Conservation (phyloP, 1,140 invertebrate genomes). For the Cydia pomonella region DNA sequence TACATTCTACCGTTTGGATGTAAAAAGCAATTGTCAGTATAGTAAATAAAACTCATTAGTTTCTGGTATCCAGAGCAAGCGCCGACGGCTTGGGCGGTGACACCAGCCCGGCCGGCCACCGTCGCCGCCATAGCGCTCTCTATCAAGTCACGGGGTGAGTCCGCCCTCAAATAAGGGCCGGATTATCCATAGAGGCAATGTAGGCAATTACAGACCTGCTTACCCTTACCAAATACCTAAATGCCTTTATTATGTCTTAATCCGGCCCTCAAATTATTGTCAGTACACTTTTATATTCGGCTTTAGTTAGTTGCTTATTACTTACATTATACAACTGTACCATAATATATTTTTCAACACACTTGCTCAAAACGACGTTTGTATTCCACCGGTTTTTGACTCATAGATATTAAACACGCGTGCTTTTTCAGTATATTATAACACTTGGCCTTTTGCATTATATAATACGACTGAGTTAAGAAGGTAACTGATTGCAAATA, state of each 20-base stretch:
- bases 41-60: constrained; percentile 4
- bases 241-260: not conserved
- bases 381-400: too few species aligned
- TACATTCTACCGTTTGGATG: not conserved
- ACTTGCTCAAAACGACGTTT: too few species aligned
- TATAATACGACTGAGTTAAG: too few species aligned
- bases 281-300: not conserved
- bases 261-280: not conserved
- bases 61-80: constrained; percentile 14
- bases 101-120: constrained; percentile 42
- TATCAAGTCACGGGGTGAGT: constrained; percentile 70
- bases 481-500: too few species aligned
- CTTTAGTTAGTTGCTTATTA: not conserved
- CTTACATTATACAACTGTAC: not conserved
- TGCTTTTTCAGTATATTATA: too few species aligned
- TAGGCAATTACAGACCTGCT: not conserved
- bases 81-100: not conserved
- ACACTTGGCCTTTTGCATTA: too few species aligned
- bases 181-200: constrained; percentile 6
- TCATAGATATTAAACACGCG: too few species aligned
- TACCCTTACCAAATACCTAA: not conserved
- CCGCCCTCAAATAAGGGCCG: constrained; percentile 7
- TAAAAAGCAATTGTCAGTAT: not conserved
- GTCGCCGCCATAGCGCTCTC: constrained; percentile 67
- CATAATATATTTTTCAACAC: too few species aligned